A percentile compares a stretch with the other conserved stretches of the same genome.
Conservation (phyloP, 2,113 vertebrate genomes). For the Neofelis nebulosa region DNA sequence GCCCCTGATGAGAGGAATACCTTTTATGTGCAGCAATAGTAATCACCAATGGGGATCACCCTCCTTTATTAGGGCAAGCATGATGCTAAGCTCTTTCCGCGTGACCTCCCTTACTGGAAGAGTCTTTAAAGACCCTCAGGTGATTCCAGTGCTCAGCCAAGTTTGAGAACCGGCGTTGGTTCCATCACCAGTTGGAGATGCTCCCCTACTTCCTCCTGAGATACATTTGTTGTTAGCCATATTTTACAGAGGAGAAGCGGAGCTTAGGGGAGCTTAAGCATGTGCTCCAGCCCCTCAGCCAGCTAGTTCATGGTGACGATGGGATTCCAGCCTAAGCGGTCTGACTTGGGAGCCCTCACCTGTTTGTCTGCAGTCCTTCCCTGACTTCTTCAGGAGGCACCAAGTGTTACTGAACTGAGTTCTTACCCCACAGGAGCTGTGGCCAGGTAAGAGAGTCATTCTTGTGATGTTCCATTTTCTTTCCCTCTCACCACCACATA, state of each 20-base stretch:
- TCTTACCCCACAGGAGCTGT: accelerated
- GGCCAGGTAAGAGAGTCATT: background rate
- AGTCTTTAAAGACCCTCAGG: background rate
- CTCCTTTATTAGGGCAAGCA: background rate
- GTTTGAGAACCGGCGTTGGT: background rate
- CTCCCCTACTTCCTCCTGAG: background rate
- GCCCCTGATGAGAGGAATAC: background rate
- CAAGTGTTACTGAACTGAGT: background rate
- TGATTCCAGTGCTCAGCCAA: background rate
- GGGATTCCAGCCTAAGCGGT: background rate
- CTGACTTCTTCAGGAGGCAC: background rate
- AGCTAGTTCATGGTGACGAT: background rate
- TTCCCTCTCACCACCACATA: accelerated
- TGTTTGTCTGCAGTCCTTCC: background rate
- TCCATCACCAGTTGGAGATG: background rate
- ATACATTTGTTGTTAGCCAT: background rate
- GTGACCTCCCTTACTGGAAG: background rate
- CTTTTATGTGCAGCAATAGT: background rate
- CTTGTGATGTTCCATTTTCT: background rate
- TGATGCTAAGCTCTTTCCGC: background rate
- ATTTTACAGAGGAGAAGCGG: too few species aligned
- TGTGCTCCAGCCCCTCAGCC: accelerated
- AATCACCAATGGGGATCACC: too few species aligned
- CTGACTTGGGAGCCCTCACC: background rate
- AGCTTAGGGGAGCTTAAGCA: background rate